Percentiles rank a stretch among this genome's conserved stretches.
Evolutionary conservation across 2,888 invertebrate species (phyloP).

Genomic region (Lasioglossum oenotherae): DNA sequence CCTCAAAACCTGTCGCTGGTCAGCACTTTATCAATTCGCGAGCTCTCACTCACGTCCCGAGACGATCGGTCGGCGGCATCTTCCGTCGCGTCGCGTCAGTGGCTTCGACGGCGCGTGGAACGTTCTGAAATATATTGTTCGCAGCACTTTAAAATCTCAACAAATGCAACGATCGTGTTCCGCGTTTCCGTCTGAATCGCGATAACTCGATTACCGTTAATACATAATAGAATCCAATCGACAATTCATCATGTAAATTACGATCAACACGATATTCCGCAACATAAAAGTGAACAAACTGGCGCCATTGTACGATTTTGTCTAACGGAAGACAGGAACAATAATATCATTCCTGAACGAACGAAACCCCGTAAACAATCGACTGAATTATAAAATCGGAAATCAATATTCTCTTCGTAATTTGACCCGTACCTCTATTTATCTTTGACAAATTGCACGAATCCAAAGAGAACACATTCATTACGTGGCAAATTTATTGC

Average conservation of each 20-base stretch:
- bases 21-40: constrained; percentile 51
- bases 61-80: constrained; percentile 64
- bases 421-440: background rate
- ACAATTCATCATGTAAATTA: background rate
- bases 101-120: constrained; percentile 39
- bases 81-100: constrained; percentile 61
- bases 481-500: background rate
- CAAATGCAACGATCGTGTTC: background rate
- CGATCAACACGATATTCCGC: background rate
- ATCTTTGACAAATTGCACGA: background rate
- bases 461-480: background rate
- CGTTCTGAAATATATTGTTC: constrained; percentile 50
- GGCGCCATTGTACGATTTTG: background rate
- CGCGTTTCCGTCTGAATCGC: background rate
- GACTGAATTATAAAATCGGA: background rate
- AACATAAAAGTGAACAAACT: background rate
- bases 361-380: background rate
- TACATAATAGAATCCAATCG: background rate
- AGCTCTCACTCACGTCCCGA: constrained; percentile 72
- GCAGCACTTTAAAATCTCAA: background rate
- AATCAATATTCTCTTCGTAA: background rate
- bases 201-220: background rate
- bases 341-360: background rate
- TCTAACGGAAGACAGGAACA: background rate
- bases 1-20: constrained; percentile 43